Evolutionary conservation across 2,888 invertebrate species (phyloP), one percentile per base, ranked within the genome.

Genomic region (Tenthredo amoena): DNA sequence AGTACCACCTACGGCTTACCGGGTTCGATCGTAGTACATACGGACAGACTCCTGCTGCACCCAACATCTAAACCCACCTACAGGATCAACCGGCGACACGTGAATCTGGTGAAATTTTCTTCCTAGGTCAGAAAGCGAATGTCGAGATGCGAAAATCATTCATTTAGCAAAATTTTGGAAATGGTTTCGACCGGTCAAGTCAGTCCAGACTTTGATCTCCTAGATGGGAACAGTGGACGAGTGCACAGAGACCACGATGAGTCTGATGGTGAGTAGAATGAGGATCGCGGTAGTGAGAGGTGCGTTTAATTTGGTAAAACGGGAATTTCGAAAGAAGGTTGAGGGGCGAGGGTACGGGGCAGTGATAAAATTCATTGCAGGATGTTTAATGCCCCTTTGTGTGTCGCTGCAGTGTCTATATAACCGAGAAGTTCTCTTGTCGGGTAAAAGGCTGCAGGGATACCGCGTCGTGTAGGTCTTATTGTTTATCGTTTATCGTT

Each of bases 71-170:
- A 4, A 58, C 7, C 9, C 10, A 58, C 58, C 40, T 1, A 43
- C 10, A 43, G n/a, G 26, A 6, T n/a, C 62, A 6, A 62, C 62
- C 62, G 21, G 50, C 88, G 88, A 88, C 88, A 88, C 88, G 88
- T 89, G 89, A 90, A 90, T 89, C 87, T 87, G 86, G 83, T 87
- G 87, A 88, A 90, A 90, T 90, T 90, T 3, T 26, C 2, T 12
- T 62, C n/a, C 62, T 10, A 12, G 62, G 21, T 15, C 26, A 76
- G 10, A 2, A 26, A 74, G 37, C 15, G 15, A 37, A 71, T 18
- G 37, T 71, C 6, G 2, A 15, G 71, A 34, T 34, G n/a, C 7
- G n/a, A 31, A 34, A 34, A 34, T 71, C n/a, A 7, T 58, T 4
- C 21, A 2, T 50, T 15, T 4, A 18, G 2, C 18, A 2, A 0